Evolutionary conservation across 2,113 vertebrate genomes (phyloP), one percentile per base, ranked within the genome.

Genomic region (Ranitomeya imitator): DNA sequence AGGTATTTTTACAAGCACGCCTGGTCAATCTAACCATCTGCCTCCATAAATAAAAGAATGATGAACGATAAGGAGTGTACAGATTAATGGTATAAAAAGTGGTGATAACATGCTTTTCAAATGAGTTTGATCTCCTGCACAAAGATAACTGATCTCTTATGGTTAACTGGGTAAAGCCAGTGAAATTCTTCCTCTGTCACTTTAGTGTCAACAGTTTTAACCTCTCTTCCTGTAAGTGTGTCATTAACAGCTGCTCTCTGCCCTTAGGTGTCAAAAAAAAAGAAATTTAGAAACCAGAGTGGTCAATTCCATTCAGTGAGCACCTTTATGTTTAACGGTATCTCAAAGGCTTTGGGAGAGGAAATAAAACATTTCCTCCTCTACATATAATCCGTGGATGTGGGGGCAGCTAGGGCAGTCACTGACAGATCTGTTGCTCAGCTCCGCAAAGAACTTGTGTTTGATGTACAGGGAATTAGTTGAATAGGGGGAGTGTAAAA

Each of bases 181-280:
- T 57, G 78, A 87, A 81, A 81, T 87, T 73, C 78, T 82, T 71
- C 73, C 23, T 13, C 83, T 85, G 31, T 61, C 92, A 82, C 90
- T 76, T 86, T 8, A 8, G 12, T 87, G 90, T 93, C 93, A 93
- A 89, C 88, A 90, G 51, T 91, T 37, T 88, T 92, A 90, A 90
- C 90, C 91, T 88, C 91, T 91, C 90, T 93, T 93, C 92, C 92
- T 90, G 79, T 67, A 88, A 63, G 86, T 91, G 90, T 90, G 52
- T 90, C 83, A 67, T 91, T 91, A 91, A 89, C 90, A 74, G 59
- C 45, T 91, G 91, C 90, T 93, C 91, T 91, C 92, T 93, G 91
- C 88, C 91, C 91, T 86, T 61, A 61, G 84, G 90, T 88, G 85
- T 90, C 89, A 87, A 92, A 91, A 89, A 31, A 89, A 88, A 91